Conservation (phyloP, 37 sponge, comb jelly and placozoan species). For the Ianthella basta region DNA sequence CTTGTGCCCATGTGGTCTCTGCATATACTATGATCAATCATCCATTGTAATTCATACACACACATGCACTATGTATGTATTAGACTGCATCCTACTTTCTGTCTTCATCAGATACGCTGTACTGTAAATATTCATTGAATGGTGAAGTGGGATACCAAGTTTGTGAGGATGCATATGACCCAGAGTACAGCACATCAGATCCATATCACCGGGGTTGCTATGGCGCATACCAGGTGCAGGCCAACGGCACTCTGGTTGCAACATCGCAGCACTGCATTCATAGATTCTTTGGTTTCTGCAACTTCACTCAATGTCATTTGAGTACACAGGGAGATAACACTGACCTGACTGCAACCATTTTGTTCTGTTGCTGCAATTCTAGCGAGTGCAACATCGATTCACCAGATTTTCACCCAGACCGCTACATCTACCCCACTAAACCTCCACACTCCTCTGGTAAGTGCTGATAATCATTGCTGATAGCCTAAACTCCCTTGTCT, state of each 20-base stretch:
- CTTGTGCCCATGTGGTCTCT: no score
- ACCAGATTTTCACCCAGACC: not conserved
- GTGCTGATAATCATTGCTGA: no score
- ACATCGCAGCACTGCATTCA: not conserved
- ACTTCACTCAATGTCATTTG: not conserved
- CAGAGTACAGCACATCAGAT: not conserved
- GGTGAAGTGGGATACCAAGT: not conserved
- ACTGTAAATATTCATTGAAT: not conserved
- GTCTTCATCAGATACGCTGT: not conserved
- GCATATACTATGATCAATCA: no score
- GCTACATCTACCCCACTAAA: not conserved
- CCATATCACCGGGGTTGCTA: not conserved
- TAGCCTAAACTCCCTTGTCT: no score
- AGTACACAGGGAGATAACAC: not conserved
- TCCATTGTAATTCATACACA: not conserved
- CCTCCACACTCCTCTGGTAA: not conserved
- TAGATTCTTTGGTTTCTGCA: not conserved
- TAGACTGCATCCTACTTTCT: not conserved
- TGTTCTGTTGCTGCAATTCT: constrained; percentile 23
- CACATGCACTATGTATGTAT: not conserved
- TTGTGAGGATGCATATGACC: not conserved
- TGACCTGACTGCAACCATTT: not conserved
- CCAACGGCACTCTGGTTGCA: not conserved
- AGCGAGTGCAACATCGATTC: not conserved
- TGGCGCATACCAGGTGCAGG: not conserved